Evolutionary conservation across 2,113 vertebrate species (phyloP), one percentile per base, ranked within the genome.

Genomic region (Orthonyx spaldingii): DNA sequence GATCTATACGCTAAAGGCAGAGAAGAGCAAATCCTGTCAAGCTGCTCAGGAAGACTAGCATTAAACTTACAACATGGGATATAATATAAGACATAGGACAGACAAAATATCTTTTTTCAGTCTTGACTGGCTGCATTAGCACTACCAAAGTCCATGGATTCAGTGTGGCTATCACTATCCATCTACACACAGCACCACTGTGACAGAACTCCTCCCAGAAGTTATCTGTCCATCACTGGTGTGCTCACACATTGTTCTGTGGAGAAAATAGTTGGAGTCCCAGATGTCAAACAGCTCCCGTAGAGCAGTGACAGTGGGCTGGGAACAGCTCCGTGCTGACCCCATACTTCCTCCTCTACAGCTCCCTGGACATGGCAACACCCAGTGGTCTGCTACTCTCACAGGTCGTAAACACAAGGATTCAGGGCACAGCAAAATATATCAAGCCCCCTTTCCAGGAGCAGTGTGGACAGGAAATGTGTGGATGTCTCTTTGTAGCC

Each of bases 271-370:
- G 10, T 24, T 82, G 0, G 1, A 65, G 26, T 2, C n/a, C 9
- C 42, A 66, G 28, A 7, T 11, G 26, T 22, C 20, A 5, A 11
- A 42, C 2, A 71, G 20, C 27, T 59, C 12, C 3, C 1, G 33
- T 19, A 28, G 52, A 46, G 32, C 30, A 64, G 37, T 44, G 64
- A 4, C 10, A 41, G 46, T 32, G 42, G n/a, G 11, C 28, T 46
- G 39, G 37, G 26, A 92, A 85, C 3, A 50, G 17, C 5, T 24
- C 19, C 0, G 0, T 55, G 16, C 17, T 75, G 46, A 77, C 5
- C 6, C n/a, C 14, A 9, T 21, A 14, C 28, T 75, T 84, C 20
- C 18, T 59, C 16, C 26, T 71, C 65, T 63, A 7, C n/a, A 24
- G 6, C 20, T 79, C 26, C 23, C 77, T 47, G 39, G 33, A 79